These are phyloP conservation scores for Cheilosia vulpina DNA, from an alignment of 2,888 invertebrate genomes.

Conservation along the genomic window DNA sequence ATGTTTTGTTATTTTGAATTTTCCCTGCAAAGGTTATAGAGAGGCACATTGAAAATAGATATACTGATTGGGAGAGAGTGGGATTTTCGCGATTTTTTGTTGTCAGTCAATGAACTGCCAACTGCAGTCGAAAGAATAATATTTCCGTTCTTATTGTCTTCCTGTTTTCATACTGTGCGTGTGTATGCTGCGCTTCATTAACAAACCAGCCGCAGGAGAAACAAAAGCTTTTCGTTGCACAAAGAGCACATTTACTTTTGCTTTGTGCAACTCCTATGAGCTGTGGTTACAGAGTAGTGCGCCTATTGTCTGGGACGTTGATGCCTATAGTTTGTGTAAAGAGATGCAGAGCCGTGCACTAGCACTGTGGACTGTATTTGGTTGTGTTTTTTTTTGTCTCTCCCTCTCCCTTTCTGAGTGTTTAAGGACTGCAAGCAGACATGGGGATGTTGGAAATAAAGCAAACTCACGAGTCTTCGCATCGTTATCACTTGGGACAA, in stretches of 20 bases:
- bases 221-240: slow-evolving; percentile 32
- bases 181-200: slow-evolving; percentile 44
- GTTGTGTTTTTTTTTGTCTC: too few species aligned
- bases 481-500: too few species aligned
- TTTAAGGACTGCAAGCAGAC: too few species aligned
- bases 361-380: neutral
- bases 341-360: slow-evolving; percentile 14
- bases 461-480: too few species aligned
- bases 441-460: too few species aligned
- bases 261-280: slow-evolving; percentile 22
- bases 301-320: slow-evolving; percentile 58
- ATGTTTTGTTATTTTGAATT: slow-evolving; percentile 9
- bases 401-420: neutral
- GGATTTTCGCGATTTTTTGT: slow-evolving; percentile 20
- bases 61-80: slow-evolving; percentile 44
- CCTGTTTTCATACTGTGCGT: slow-evolving; percentile 6
- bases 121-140: slow-evolving; percentile 34
- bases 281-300: slow-evolving; percentile 51
- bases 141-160: slow-evolving; percentile 51
- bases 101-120: slow-evolving; percentile 58
- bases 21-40: slow-evolving; percentile 9
- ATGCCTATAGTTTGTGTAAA: slow-evolving; percentile 15
- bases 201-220: slow-evolving; percentile 50
- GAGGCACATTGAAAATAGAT: neutral
- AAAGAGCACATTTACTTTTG: slow-evolving; percentile 38